phyloP scores from a whole-genome alignment of 2,888 invertebrate species.

The Anticlea derivata region DNA sequence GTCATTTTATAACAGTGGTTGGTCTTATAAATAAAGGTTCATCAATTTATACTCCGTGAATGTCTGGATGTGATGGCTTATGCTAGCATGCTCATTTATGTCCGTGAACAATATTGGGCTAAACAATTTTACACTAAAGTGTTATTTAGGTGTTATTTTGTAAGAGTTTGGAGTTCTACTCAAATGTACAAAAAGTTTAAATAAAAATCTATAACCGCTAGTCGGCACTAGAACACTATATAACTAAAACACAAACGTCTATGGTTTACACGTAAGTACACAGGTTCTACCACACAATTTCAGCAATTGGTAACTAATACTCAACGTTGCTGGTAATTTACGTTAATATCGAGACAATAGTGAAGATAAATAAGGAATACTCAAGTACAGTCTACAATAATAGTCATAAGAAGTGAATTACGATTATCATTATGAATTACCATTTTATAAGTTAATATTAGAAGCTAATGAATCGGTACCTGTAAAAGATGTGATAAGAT shows the following conservation, averaged over 20 bases:
- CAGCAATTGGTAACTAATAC: constrained; percentile 64
- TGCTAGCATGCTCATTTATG: constrained; percentile 70
- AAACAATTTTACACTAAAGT: constrained; percentile 56
- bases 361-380: constrained; percentile 62
- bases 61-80: constrained; percentile 70
- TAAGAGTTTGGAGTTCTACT: constrained; percentile 63
- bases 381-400: constrained; percentile 53
- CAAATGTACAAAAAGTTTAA: constrained; percentile 53
- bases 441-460: constrained; percentile 52
- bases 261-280: constrained; percentile 54
- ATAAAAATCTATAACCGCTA: constrained; percentile 73
- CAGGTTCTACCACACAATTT: constrained; percentile 68
- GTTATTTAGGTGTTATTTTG: constrained; percentile 53
- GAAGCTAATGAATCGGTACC: constrained; percentile 46
- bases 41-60: constrained; percentile 62
- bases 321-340: constrained; percentile 54
- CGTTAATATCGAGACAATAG: constrained; percentile 56
- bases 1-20: constrained; percentile 76
- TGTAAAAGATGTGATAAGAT: constrained; percentile 62
- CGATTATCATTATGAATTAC: constrained; percentile 53
- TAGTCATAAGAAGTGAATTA: constrained; percentile 53
- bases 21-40: constrained; percentile 62
- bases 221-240: constrained; percentile 68
- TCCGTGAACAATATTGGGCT: constrained; percentile 56
- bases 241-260: constrained; percentile 65